Evolutionary conservation across 1,140 invertebrate genomes (phyloP).

Genomic region (Hestina assimilis): DNA sequence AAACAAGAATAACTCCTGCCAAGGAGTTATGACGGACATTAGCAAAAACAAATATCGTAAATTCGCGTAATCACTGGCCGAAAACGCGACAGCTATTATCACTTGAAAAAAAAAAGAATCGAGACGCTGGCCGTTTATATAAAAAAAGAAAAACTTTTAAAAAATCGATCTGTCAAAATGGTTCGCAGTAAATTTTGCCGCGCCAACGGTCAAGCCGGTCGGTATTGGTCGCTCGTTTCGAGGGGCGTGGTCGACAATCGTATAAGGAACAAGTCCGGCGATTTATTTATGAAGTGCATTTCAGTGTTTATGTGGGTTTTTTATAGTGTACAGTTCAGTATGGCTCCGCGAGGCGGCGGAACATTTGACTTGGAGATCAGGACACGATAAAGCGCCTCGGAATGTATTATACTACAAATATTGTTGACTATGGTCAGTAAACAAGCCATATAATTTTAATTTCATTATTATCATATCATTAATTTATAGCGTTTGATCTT

Average conservation of each 20-base stretch:
- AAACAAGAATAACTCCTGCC: constrained; percentile 27
- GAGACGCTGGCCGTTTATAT: constrained; percentile 29
- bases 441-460: background rate
- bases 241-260: constrained; percentile 57
- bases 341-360: constrained; percentile 39
- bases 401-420: constrained; percentile 16
- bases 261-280: constrained; percentile 45
- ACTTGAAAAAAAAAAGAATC: constrained; percentile 44
- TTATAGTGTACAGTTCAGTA: constrained; percentile 33
- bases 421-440: background rate
- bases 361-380: constrained; percentile 48
- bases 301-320: constrained; percentile 56
- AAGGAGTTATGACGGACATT: constrained; percentile 60
- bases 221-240: constrained; percentile 45
- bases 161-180: constrained; percentile 76
- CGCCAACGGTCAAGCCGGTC: constrained; percentile 35
- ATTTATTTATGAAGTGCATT: constrained; percentile 74
- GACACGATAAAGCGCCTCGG: constrained; percentile 23
- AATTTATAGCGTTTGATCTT: too few species aligned
- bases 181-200: constrained; percentile 66
- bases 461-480: background rate
- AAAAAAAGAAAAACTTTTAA: constrained; percentile 66
- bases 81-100: constrained; percentile 61
- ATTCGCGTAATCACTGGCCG: constrained; percentile 54
- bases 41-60: constrained; percentile 57